phyloP scores from a whole-genome alignment of 92 coral and sea anemone species.

The Pocillopora grandis region DNA sequence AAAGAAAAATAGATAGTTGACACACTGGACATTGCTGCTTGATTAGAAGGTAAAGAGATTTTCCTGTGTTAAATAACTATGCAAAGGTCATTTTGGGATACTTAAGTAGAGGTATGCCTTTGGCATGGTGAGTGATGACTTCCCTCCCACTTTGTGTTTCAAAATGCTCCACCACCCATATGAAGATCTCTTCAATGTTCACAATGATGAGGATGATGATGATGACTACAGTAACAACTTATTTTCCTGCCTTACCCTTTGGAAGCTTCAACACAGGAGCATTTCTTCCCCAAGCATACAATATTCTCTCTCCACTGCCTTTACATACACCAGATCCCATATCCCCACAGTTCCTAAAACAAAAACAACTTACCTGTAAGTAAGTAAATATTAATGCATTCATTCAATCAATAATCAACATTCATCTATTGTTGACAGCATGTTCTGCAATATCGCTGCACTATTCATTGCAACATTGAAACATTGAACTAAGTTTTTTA shows the following conservation, averaged over 20 bases:
- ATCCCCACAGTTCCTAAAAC: constrained; percentile 95
- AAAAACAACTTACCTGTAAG: neutral
- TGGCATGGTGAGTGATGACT: too few relatives aligned
- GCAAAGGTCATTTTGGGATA: too few relatives aligned
- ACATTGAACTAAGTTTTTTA: too few relatives aligned
- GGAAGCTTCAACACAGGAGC: constrained; percentile 84
- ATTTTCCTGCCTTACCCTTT: constrained; percentile 47
- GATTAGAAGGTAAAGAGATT: too few relatives aligned
- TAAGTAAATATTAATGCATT: neutral
- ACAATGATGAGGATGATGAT: neutral
- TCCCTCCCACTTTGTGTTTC: neutral
- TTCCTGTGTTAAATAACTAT: too few relatives aligned
- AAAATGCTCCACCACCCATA: neutral
- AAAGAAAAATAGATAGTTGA: too few relatives aligned
- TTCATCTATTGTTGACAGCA: neutral
- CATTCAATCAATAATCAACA: neutral
- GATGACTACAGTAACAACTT: neutral
- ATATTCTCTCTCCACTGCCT: constrained; percentile 68
- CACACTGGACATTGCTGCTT: too few relatives aligned
- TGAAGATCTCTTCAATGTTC: neutral
- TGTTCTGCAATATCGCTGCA: too few relatives aligned
- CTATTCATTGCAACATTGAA: too few relatives aligned
- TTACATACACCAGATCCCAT: constrained; percentile 91
- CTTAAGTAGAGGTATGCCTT: too few relatives aligned
- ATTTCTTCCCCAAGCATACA: constrained; percentile 99